Evolutionary conservation across 2,888 invertebrate species (phyloP).

Genomic region (Acleris holmiana): DNA sequence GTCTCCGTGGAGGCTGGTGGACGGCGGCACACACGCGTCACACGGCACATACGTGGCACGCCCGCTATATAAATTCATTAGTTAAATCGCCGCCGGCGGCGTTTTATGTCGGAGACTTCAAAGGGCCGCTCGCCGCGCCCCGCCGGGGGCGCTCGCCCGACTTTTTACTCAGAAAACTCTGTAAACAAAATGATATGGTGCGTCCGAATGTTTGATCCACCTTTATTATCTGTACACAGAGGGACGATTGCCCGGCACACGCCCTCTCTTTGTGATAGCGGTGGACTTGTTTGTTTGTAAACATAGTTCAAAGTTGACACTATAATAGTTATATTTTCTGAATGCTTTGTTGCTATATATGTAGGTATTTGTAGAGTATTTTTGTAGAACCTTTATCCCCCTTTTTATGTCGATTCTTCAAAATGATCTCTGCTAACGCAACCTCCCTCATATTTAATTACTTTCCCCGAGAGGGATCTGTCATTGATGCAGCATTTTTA

Average conservation of each 20-base stretch:
- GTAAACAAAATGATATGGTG: constrained; percentile 84
- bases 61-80: constrained; percentile 85
- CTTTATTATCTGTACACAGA: constrained; percentile 81
- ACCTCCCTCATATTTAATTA: not conserved
- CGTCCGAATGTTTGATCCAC: constrained; percentile 82
- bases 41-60: constrained; percentile 54
- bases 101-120: constrained; percentile 84
- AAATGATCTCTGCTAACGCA: not conserved
- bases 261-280: constrained; percentile 70
- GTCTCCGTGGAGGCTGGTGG: constrained; percentile 41
- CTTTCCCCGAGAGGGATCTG: constrained; percentile 14
- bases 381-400: not conserved
- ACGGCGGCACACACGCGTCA: constrained; percentile 51
- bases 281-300: constrained; percentile 56
- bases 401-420: not conserved
- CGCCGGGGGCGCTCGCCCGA: constrained; percentile 76
- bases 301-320: not conserved
- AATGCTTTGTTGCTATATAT: not conserved
- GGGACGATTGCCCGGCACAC: constrained; percentile 74
- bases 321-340: too few relatives aligned
- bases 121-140: constrained; percentile 67
- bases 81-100: constrained; percentile 84
- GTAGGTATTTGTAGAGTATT: not conserved
- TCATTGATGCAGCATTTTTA: constrained; percentile 27
- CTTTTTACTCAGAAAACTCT: constrained; percentile 83